Evolutionary conservation across 2,113 vertebrate genomes (phyloP), one percentile per base, ranked within the genome.

Genomic region (Larimichthys crocea): DNA sequence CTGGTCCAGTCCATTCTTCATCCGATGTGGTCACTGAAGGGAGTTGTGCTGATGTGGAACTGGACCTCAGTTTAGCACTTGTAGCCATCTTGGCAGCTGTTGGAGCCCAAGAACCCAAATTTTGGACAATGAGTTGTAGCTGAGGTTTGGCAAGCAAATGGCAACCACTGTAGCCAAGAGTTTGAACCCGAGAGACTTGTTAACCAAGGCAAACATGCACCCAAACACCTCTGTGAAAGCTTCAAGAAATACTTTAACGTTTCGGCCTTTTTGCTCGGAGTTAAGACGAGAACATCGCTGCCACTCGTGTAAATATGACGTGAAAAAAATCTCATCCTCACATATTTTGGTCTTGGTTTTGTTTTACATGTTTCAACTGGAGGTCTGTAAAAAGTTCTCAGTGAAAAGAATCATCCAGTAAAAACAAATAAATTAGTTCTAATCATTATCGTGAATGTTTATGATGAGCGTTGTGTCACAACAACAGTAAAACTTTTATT

Each of bases 401-500:
- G 8, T 26, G 17, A 46, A 9, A 35, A 52, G 10, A 52, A 40
- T 12, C 52, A 10, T 50, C 46, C 44, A 65, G 20, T 76, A 44
- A 53, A 44, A 64, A 12, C 2, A 1, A 3, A 55, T 55, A 1
- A 66, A 29, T 26, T 26, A 3, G 2, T 29, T 44, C 46, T 19
- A n/a, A 55, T 57, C 19, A 48, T 67, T 49, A 49, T 12, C 57
- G 46, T 31, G 26, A 48, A 22, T 49, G 49, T 49, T 62, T 2
- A 17, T 22, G 19, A 35, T 20, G 5, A 14, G 2, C 20, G 10
- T 42, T 5, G 35, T 40, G 57, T 55, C 56, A 55, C 10, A 70
- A 16, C 26, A 66, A 15, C 53, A 49, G 55, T 60, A 50, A 60
- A 68, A 57, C 40, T 46, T 67, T 65, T 57, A 65, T 49, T 59